Evolutionary conservation across 2,797 vertebrate species (phyloP).

Genomic region (Epinephelus awoara): DNA sequence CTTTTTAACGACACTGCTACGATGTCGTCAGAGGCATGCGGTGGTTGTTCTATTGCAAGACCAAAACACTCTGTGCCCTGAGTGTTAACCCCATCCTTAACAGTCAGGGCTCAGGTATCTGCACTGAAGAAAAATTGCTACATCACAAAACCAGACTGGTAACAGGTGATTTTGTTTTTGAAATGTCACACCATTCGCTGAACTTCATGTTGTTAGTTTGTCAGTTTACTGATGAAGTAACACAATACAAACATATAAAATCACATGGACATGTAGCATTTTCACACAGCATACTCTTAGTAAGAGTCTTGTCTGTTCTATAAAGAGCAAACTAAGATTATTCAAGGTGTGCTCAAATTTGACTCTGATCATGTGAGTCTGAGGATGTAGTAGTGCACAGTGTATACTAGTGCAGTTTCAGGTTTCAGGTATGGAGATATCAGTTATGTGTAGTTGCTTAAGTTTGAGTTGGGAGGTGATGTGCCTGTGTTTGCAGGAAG

Average conservation of each 20-base stretch:
- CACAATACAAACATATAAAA: neutral
- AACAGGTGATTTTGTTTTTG: neutral
- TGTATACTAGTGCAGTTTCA: slow-evolving; percentile 28
- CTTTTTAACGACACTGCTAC: slow-evolving; percentile 1
- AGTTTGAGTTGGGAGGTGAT: neutral
- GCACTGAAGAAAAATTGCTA: neutral
- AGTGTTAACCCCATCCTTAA: neutral
- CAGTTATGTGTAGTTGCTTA: neutral
- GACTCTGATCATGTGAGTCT: no score
- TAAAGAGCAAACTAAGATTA: no score
- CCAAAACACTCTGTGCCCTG: neutral
- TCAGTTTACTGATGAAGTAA: neutral
- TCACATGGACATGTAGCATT: neutral
- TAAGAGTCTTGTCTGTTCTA: no score
- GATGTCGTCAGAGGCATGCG: neutral
- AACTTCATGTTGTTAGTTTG: neutral
- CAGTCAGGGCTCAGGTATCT: neutral
- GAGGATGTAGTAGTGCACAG: no score
- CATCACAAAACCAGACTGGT: neutral
- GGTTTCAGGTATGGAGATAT: slow-evolving; percentile 2
- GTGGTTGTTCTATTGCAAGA: neutral
- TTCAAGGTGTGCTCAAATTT: no score
- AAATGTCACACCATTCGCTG: neutral
- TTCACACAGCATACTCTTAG: no score
- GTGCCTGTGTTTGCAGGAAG: neutral